Conservation (phyloP, 2,888 invertebrate species). For the Cantharis flavilabris region DNA sequence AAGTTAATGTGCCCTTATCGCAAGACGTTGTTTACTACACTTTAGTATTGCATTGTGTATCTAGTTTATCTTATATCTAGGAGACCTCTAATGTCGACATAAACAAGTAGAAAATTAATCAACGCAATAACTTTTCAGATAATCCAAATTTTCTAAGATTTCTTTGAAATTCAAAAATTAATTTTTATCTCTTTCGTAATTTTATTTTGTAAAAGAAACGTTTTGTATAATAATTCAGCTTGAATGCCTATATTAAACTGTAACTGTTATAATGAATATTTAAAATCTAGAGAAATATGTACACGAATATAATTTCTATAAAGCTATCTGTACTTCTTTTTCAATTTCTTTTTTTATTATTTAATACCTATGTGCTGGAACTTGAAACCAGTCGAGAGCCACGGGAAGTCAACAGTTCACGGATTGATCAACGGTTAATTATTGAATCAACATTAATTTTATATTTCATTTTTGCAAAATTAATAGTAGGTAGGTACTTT, state of each 20-base stretch:
- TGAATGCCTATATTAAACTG: neutral
- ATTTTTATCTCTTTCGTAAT: neutral
- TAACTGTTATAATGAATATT: neutral
- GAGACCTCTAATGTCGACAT: neutral
- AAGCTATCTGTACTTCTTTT: neutral
- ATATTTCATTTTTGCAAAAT: neutral
- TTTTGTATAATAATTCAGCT: neutral
- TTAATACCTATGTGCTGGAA: neutral
- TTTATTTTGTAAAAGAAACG: neutral
- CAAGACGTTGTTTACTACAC: neutral
- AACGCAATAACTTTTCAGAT: neutral
- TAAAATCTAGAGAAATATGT: neutral
- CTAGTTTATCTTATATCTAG: neutral
- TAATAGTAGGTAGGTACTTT: neutral
- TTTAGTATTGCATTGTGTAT: neutral
- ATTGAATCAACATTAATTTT: neutral
- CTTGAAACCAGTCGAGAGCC: conserved; percentile 1
- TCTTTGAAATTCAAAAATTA: neutral
- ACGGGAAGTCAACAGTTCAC: neutral
- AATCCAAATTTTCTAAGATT: neutral
- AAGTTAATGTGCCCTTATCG: neutral
- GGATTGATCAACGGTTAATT: conserved; percentile 3
- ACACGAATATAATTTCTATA: neutral
- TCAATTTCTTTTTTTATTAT: neutral
- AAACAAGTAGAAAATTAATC: neutral